phyloP scores from a whole-genome alignment of 2,888 invertebrate species.

The Drosophila lacicola region DNA sequence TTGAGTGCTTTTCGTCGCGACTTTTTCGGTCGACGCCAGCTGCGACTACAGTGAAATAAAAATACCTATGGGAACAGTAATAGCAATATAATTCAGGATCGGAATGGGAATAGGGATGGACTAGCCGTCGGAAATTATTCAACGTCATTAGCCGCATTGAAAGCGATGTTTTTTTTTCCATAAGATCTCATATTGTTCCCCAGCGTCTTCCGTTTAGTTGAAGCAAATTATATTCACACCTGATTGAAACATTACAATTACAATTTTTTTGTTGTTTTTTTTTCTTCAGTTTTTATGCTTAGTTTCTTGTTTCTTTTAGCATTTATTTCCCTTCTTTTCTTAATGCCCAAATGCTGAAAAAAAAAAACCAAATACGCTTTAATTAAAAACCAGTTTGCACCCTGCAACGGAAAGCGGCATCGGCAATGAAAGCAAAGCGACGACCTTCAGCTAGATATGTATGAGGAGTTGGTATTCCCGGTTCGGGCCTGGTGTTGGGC shows the following conservation, averaged over 20 bases:
- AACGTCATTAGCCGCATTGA: conserved; percentile 76
- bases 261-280: conserved; percentile 9
- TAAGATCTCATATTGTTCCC: neutral
- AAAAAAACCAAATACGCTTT: conserved; percentile 53
- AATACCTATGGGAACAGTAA: conserved; percentile 39
- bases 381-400: conserved; percentile 75
- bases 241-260: conserved; percentile 65
- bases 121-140: conserved; percentile 51
- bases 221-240: conserved; percentile 70
- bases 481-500: conserved; percentile 8
- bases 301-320: conserved; percentile 23
- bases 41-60: conserved; percentile 36
- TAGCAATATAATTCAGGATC: conserved; percentile 8
- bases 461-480: neutral
- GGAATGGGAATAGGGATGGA: conserved; percentile 12
- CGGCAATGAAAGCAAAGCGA: conserved; percentile 8
- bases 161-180: conserved; percentile 16
- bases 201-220: conserved; percentile 11
- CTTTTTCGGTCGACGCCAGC: conserved; percentile 47
- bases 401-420: conserved; percentile 4
- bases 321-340: conserved; percentile 18
- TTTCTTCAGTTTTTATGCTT: neutral
- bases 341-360: conserved; percentile 12
- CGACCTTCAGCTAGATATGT: conserved; percentile 35
- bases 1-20: conserved; percentile 71